Evolutionary conservation across 1,140 invertebrate species (phyloP).

Genomic region (Palaemon carinicauda): DNA sequence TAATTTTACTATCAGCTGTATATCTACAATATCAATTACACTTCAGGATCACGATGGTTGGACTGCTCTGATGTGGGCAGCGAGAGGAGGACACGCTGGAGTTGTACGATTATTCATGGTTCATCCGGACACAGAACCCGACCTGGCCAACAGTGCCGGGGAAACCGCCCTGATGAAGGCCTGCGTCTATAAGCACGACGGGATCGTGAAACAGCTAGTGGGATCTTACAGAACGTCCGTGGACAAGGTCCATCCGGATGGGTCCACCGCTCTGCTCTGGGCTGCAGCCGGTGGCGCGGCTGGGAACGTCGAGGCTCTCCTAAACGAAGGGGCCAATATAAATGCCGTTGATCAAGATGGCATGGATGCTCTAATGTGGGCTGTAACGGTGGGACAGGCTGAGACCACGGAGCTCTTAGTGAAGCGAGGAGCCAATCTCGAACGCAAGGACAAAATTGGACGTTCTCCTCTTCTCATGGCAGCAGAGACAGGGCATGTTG

Average conservation of each 20-base stretch:
- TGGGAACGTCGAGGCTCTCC: constrained; percentile 36
- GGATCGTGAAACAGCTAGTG: constrained; percentile 53
- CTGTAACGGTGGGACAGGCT: constrained; percentile 49
- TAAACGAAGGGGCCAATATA: constrained; percentile 48
- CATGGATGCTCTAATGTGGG: constrained; percentile 59
- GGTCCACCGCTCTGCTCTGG: constrained; percentile 58
- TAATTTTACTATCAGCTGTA: too few species aligned
- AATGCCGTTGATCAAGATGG: constrained; percentile 45
- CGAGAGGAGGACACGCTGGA: constrained; percentile 61
- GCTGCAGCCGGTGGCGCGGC: constrained; percentile 54
- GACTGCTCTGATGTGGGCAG: constrained; percentile 62
- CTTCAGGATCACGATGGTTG: constrained; percentile 62
- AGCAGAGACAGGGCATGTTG: constrained; percentile 52
- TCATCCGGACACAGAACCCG: constrained; percentile 57
- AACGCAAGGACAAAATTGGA: constrained; percentile 56
- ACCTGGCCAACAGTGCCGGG: constrained; percentile 60
- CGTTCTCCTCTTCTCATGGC: constrained; percentile 56
- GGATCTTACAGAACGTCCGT: constrained; percentile 56
- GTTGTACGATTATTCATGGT: constrained; percentile 61
- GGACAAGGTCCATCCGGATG: constrained; percentile 53
- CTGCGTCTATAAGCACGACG: constrained; percentile 58
- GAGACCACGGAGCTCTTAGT: constrained; percentile 50
- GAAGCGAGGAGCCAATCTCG: constrained; percentile 16
- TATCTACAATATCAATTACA: constrained; percentile 32
- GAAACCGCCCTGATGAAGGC: constrained; percentile 60